Conservation (phyloP, 1,140 invertebrate genomes). For the Lordiphosa mommai region DNA sequence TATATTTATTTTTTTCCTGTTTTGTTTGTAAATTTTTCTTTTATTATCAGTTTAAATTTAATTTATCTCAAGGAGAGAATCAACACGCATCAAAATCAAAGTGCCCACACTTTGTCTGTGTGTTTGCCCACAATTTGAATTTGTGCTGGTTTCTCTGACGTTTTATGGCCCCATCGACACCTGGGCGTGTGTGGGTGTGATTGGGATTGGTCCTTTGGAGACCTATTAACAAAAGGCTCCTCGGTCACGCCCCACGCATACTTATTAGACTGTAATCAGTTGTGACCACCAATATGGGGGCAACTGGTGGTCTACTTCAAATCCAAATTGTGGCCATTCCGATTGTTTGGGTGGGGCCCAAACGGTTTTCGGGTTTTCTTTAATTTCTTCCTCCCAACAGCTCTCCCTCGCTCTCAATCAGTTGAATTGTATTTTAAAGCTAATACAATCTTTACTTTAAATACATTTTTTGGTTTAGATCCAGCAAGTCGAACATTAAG, state of each 20-base stretch:
- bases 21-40: slow-evolving; percentile 23
- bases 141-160: slow-evolving; percentile 18
- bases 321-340: neutral
- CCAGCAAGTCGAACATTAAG: too few species aligned
- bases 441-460: too few species aligned
- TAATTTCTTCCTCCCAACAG: too few species aligned
- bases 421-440: too few species aligned
- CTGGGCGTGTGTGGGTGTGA: slow-evolving; percentile 13
- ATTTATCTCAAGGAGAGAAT: slow-evolving; percentile 59
- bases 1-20: slow-evolving; percentile 1
- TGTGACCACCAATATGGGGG: slow-evolving; percentile 53
- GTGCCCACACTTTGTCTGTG: slow-evolving; percentile 20
- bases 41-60: slow-evolving; percentile 77
- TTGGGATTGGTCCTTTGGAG: slow-evolving; percentile 46
- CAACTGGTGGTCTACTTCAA: slow-evolving; percentile 54
- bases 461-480: too few species aligned
- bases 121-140: slow-evolving; percentile 68
- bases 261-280: slow-evolving; percentile 76
- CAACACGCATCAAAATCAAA: slow-evolving; percentile 67
- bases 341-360: neutral
- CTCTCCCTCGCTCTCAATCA: too few species aligned
- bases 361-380: too few species aligned
- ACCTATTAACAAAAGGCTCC: slow-evolving; percentile 63
- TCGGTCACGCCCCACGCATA: slow-evolving; percentile 67
- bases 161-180: slow-evolving; percentile 46